Conservation (phyloP, 2,888 invertebrate species). For the Campoletis raptor region DNA sequence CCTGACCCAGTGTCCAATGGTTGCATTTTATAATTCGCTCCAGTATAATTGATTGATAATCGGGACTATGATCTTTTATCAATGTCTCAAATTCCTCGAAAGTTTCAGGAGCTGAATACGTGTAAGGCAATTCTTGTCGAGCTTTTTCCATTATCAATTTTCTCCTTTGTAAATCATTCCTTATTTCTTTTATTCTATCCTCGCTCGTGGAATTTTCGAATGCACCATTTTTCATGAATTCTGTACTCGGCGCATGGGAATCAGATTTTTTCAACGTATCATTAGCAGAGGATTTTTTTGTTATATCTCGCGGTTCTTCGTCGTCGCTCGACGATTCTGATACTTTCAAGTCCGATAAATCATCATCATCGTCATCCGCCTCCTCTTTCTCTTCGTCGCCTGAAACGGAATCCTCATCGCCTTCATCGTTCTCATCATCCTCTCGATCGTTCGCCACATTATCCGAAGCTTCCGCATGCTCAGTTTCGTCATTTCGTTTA, state of each 20-base stretch:
- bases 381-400: slow-evolving; percentile 58
- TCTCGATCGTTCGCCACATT: slow-evolving; percentile 62
- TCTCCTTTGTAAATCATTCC: slow-evolving; percentile 81
- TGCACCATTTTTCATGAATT: slow-evolving; percentile 57
- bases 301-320: slow-evolving; percentile 56
- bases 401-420: slow-evolving; percentile 28
- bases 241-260: slow-evolving; percentile 49
- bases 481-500: slow-evolving; percentile 55
- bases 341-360: slow-evolving; percentile 70
- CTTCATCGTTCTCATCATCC: slow-evolving; percentile 41
- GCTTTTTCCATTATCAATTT: slow-evolving; percentile 86
- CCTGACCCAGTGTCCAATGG: slow-evolving; percentile 92
- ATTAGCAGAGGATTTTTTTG: slow-evolving; percentile 38
- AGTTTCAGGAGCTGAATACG: slow-evolving; percentile 87
- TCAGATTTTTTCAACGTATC: slow-evolving; percentile 34
- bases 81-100: slow-evolving; percentile 89
- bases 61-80: slow-evolving; percentile 87
- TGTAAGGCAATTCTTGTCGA: slow-evolving; percentile 87
- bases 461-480: slow-evolving; percentile 30
- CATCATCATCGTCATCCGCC: slow-evolving; percentile 73
- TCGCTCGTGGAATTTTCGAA: slow-evolving; percentile 61
- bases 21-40: slow-evolving; percentile 95
- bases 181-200: slow-evolving; percentile 76
- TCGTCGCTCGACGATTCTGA: slow-evolving; percentile 72
- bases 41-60: slow-evolving; percentile 90